Evolutionary conservation across 2,888 invertebrate species (phyloP), one percentile per base, ranked within the genome.

Genomic region (Caenorhabditis panamensis): DNA sequence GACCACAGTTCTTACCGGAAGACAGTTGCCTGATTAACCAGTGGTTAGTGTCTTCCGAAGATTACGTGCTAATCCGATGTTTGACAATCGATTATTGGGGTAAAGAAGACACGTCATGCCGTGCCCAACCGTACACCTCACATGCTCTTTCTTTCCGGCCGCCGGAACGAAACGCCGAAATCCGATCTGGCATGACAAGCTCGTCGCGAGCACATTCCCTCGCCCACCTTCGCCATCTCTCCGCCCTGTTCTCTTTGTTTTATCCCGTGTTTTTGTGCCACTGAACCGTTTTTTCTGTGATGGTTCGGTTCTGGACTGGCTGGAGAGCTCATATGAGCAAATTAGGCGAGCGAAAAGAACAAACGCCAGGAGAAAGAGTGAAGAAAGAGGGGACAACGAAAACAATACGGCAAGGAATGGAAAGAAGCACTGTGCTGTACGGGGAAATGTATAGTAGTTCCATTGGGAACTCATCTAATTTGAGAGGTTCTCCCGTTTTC

Each of bases 101-200:
- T n/a, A 44, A 28, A 56, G 44, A 54, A 36, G 20, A 66, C 53
- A 75, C 75, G 75, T 75, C 75, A 75, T 75, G 59, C 36, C 44
- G 18, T 44, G 44, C 5, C 26, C 47, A 24, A 31, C 24, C 58
- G 66, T 59, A 53, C 66, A 66, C 66, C 54, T 49, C 49, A 58
- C 73, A 58, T 75, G 5, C 41, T 41, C 13, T 41, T 41, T 41
- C 41, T 13, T 13, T 66, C 75, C 75, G 66, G 63, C 63, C 56
- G 56, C 18, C 64, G 41, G 63, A 59, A 69, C 61, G 49, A 69
- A 72, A 54, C 75, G 59, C 47, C 47, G 75, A 75, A 75, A 75
- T 75, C 75, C 75, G 75, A 75, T 75, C 75, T 75, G 66, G 59
- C 75, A 66, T 75, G 75, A 75, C 75, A 75, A 75, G 75, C 72